A percentile compares a stretch with the other conserved stretches of the same genome.
Conservation (phyloP, 2,888 invertebrate species). For the Phalera bucephala region DNA sequence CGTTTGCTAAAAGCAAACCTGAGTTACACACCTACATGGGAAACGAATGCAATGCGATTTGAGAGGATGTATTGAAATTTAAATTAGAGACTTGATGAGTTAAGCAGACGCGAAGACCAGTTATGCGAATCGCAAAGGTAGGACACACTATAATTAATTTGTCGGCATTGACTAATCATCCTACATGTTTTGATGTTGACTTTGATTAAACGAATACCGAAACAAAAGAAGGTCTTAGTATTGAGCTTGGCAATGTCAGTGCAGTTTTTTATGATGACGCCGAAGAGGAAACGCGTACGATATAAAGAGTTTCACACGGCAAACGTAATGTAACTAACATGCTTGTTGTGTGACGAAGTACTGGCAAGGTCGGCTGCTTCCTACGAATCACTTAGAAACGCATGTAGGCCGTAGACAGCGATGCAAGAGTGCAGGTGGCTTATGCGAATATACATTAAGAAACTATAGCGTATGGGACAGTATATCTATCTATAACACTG, state of each 20-base stretch:
- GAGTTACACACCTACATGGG: not conserved
- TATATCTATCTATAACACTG: too few species aligned
- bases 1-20: constrained; percentile 52
- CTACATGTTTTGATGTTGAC: not conserved
- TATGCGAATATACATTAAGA: constrained; percentile 21
- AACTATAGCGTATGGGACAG: not conserved
- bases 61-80: not conserved
- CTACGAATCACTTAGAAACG: constrained; percentile 48
- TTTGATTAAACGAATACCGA: constrained; percentile 6
- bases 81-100: not conserved
- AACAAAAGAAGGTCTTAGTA: constrained; percentile 7
- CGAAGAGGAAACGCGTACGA: constrained; percentile 13
- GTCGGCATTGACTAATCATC: not conserved
- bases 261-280: constrained; percentile 17
- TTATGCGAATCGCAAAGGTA: not conserved
- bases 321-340: constrained; percentile 6
- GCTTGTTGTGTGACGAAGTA: constrained; percentile 21
- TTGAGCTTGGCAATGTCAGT: constrained; percentile 11
- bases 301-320: constrained; percentile 16
- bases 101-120: not conserved
- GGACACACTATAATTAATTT: not conserved
- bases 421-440: constrained; percentile 45
- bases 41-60: not conserved
- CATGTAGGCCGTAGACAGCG: constrained; percentile 35
- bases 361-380: constrained; percentile 64